A percentile compares a stretch with the other conserved stretches of the same genome.
phyloP scores from a whole-genome alignment of 2,888 invertebrate genomes.

The Entomobrya proxima region DNA sequence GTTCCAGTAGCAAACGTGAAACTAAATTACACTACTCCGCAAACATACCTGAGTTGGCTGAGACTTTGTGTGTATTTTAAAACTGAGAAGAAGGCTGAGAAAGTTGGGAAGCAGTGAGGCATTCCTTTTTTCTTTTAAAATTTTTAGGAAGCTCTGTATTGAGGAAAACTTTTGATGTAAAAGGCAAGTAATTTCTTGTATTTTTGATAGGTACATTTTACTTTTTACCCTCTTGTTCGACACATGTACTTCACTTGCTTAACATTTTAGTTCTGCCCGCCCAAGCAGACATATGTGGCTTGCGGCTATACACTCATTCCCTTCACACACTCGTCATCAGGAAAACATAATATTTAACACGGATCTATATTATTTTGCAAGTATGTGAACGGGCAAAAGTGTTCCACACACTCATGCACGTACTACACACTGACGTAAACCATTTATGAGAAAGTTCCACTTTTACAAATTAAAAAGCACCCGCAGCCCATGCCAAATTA shows the following conservation, averaged over 20 bases:
- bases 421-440: too few species aligned
- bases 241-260: neutral
- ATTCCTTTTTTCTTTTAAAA: too few species aligned
- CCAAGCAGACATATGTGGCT: slow-evolving; percentile 10
- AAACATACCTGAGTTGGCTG: neutral
- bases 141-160: neutral
- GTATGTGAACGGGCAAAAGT: neutral
- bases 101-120: neutral
- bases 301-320: neutral
- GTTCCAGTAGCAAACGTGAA: neutral
- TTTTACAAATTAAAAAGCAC: slow-evolving; percentile 19
- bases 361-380: neutral
- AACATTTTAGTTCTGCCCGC: slow-evolving; percentile 1
- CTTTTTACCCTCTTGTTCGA: neutral
- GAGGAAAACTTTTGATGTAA: neutral
- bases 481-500: slow-evolving; percentile 8
- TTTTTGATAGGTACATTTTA: neutral
- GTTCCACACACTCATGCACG: too few species aligned
- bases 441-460: neutral
- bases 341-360: slow-evolving; percentile 6
- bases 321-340: neutral
- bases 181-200: neutral
- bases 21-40: neutral
- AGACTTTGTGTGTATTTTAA: neutral
- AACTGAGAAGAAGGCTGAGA: neutral